Base-by-base conservation (phyloP, 2,113 vertebrate genomes). In the Dicentrarchus labrax region DNA sequence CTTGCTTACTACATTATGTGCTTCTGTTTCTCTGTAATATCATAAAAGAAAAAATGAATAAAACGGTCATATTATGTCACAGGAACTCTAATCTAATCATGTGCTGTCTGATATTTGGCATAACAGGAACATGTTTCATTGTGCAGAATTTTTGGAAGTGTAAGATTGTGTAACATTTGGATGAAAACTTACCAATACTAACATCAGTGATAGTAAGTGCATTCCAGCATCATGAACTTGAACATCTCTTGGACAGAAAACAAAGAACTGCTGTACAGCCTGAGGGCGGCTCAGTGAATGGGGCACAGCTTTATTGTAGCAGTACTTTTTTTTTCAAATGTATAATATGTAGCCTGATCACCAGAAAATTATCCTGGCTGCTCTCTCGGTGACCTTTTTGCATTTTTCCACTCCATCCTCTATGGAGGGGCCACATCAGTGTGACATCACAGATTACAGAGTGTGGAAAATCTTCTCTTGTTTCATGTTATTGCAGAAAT, bases 331-430 rank as follows among this genome's bases (percentile, higher is more conserved):
- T 65, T 50, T 13, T 50, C 30, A 22, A 50, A 54, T 50, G 36
- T 36, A 47, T 66, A 85, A 81, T 70, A 72, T 78, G 65, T 78
- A 47, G 69, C 72, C 38, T 78, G 85, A 89, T 86, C 74, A 82
- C 64, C 84, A 82, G 79, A 61, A 88, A 82, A 87, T 72, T 47
- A 76, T 76, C 59, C 67, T 77, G 39, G 54, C 79, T 89, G 79
- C 76, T 77, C 86, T 84, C 76, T 70, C 10, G 3, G 48, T 82
- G 82, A 83, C 80, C 79, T 61, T 83, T 87, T 72, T 68, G 59
- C 65, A 61, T 80, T 84, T 87, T 78, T 71, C 77, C 65, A 39
- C 21, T 59, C 48, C 61, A 71, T 64, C 74, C 22, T 57, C 38
- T 83, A 30, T 53, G 78, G 60, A 80, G 22, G 54, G 50, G 22